Conservation (phyloP, 1,140 invertebrate genomes). For the Caerostris darwini region DNA sequence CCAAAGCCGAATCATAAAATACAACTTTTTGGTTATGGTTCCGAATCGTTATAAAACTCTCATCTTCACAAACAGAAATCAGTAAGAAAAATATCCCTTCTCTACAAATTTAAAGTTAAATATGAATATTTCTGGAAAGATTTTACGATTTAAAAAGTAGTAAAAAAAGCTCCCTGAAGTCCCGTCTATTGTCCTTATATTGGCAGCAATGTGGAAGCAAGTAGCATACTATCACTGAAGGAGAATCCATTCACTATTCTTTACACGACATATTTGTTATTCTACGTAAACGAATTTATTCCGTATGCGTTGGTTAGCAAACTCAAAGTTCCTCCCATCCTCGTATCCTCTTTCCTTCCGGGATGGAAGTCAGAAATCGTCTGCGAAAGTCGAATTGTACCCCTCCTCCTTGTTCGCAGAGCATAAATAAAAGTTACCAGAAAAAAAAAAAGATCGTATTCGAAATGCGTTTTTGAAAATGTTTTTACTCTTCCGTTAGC, state of each 20-base stretch:
- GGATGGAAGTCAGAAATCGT: neutral
- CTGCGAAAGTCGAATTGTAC: neutral
- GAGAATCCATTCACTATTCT: too few relatives aligned
- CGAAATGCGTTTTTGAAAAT: constrained; percentile 11
- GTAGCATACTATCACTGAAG: neutral
- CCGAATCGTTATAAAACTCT: too few relatives aligned
- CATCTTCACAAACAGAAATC: too few relatives aligned
- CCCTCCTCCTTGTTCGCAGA: neutral
- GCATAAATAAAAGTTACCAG: neutral
- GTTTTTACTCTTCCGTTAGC: neutral
- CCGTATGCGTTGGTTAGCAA: neutral
- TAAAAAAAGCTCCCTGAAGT: neutral
- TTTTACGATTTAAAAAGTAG: too few relatives aligned
- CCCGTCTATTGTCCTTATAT: neutral
- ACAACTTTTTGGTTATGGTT: too few relatives aligned
- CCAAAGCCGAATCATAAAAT: too few relatives aligned
- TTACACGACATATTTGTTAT: neutral
- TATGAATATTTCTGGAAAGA: too few relatives aligned
- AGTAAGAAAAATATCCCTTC: too few relatives aligned
- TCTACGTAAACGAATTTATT: neutral
- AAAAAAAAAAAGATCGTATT: neutral
- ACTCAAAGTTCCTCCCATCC: neutral
- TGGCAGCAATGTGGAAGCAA: neutral
- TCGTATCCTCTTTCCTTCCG: neutral
- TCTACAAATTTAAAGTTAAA: too few relatives aligned